A percentile compares a stretch with the other conserved stretches of the same genome.
Evolutionary conservation across 2,797 vertebrate species (phyloP).

Genomic region (Crypturellus tataupa): DNA sequence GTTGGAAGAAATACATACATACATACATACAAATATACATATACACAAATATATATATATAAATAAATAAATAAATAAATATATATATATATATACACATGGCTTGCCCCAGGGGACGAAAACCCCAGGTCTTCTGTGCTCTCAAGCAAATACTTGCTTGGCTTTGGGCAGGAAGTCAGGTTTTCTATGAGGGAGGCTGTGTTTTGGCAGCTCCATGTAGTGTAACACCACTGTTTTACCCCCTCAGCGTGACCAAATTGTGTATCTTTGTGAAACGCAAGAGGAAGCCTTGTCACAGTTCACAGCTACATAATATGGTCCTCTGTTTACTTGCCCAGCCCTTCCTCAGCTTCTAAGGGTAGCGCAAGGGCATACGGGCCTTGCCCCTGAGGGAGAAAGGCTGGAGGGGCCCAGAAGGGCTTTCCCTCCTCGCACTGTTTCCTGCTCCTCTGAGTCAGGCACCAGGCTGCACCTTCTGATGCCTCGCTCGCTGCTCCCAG

Average conservation of each 20-base stretch:
- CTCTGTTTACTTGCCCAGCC: background rate
- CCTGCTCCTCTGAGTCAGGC: background rate
- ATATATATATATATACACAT: too few relatives aligned
- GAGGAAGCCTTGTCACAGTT: constrained; percentile 13
- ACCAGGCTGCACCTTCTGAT: background rate
- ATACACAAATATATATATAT: too few relatives aligned
- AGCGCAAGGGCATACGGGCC: background rate
- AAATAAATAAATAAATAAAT: too few relatives aligned
- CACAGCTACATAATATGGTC: background rate
- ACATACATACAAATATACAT: too few relatives aligned
- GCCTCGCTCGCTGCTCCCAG: background rate
- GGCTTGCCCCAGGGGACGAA: background rate
- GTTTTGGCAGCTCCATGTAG: background rate
- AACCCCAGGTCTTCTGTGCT: background rate
- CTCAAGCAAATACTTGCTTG: background rate
- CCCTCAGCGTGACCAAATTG: background rate
- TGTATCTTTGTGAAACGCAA: background rate
- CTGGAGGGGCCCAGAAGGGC: background rate
- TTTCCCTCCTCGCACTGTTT: background rate
- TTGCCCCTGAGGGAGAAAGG: background rate
- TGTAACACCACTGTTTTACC: background rate
- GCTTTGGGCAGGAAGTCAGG: background rate
- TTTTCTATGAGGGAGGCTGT: background rate
- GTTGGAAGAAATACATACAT: background rate
- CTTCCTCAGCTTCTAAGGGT: background rate